Evolutionary conservation across 2,113 vertebrate species (phyloP).

Genomic region (Coptodon bakossiorum): DNA sequence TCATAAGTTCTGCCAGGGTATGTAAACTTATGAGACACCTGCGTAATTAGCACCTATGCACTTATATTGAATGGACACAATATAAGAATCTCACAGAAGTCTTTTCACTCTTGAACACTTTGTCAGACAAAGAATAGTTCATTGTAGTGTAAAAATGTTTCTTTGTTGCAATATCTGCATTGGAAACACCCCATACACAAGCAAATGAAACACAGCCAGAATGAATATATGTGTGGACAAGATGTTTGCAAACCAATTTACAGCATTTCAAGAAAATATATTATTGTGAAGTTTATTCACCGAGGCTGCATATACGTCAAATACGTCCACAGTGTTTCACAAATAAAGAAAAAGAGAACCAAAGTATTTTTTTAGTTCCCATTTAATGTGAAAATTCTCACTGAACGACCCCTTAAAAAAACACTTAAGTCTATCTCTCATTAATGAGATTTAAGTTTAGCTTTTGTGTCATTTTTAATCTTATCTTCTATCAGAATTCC

Average conservation of each 20-base stretch:
- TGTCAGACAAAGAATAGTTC: background rate
- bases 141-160: background rate
- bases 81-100: background rate
- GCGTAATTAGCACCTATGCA: background rate
- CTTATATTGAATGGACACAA: background rate
- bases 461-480: background rate
- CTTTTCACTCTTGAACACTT: background rate
- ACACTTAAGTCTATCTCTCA: background rate
- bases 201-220: background rate
- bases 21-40: background rate
- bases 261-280: background rate
- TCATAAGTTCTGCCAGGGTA: background rate
- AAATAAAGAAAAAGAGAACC: background rate
- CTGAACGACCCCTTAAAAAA: background rate
- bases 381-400: background rate
- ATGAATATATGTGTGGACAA: background rate
- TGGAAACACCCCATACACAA: background rate
- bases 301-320: background rate
- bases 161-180: background rate
- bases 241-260: background rate
- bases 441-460: background rate
- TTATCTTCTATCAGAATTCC: background rate
- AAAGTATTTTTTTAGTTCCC: background rate
- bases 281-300: background rate
- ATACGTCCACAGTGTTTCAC: rapidly evolving